Percentiles rank a stretch among this genome's conserved stretches.
Conservation (phyloP, 2,113 vertebrate species). For the Heteronetta atricapilla region DNA sequence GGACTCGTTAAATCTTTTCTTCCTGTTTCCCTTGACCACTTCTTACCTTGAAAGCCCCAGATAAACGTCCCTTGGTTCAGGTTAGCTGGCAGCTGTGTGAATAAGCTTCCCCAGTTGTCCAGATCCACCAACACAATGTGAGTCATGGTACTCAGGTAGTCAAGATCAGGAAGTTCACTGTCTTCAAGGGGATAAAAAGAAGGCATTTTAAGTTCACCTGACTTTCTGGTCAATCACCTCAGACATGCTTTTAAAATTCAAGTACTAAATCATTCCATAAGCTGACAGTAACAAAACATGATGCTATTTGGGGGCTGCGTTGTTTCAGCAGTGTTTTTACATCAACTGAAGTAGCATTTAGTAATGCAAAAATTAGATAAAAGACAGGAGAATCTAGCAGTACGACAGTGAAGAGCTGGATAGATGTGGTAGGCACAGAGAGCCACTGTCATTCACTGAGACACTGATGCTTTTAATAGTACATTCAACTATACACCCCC, state of each 20-base stretch:
- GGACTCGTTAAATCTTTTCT: background rate
- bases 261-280: background rate
- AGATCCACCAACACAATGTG: constrained; percentile 86
- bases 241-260: background rate
- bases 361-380: background rate
- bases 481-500: background rate
- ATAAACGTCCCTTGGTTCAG: constrained; percentile 86
- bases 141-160: constrained; percentile 84
- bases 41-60: constrained; percentile 87
- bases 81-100: constrained; percentile 79
- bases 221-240: constrained; percentile 6
- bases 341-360: background rate
- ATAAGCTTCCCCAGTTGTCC: constrained; percentile 85
- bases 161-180: constrained; percentile 82
- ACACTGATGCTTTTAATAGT: background rate
- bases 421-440: background rate
- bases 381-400: background rate
- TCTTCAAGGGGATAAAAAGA: constrained; percentile 56
- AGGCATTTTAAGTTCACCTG: background rate
- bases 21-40: background rate
- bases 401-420: background rate
- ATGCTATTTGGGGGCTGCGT: background rate
- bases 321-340: background rate
- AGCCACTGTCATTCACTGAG: background rate
- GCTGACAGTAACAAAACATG: background rate